Conservation (phyloP, 2,797 vertebrate genomes). For the Lagodon rhomboides region DNA sequence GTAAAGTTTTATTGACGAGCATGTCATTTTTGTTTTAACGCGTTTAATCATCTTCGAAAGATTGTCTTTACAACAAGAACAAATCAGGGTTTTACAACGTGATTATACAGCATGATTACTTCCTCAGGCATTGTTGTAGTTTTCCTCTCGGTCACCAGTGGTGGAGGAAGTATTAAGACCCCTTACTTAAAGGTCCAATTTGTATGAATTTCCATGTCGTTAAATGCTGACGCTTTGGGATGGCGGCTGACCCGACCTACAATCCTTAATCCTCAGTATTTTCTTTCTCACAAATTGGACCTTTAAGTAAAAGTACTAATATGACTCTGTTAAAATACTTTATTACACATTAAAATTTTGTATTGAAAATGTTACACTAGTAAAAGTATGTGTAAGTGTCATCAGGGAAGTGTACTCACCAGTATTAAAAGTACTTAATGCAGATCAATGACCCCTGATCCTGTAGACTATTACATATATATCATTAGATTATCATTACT, state of each 20-base stretch:
- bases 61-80: not conserved
- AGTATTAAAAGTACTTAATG: too few relatives aligned
- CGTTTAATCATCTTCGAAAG: not conserved
- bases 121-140: conserved; percentile 28
- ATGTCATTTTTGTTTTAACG: not conserved
- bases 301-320: not conserved
- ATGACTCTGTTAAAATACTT: not conserved
- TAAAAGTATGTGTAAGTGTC: not conserved
- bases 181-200: not conserved
- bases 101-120: conserved; percentile 15
- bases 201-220: too few relatives aligned
- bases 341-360: not conserved
- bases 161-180: conserved; percentile 5
- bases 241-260: too few relatives aligned
- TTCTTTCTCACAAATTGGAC: too few relatives aligned
- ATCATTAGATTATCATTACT: not conserved
- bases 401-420: not conserved
- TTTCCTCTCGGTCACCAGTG: conserved; percentile 6
- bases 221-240: too few relatives aligned
- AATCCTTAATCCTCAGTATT: too few relatives aligned
- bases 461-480: not conserved
- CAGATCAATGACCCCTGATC: not conserved
- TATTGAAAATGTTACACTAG: too few relatives aligned
- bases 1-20: not conserved
- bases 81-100: conserved; percentile 2